Percentiles rank a stretch among this genome's conserved stretches.
These are phyloP conservation scores for Philopotamus ludificatus DNA, from an alignment of 1,140 invertebrate genomes.

Conservation along the genomic window DNA sequence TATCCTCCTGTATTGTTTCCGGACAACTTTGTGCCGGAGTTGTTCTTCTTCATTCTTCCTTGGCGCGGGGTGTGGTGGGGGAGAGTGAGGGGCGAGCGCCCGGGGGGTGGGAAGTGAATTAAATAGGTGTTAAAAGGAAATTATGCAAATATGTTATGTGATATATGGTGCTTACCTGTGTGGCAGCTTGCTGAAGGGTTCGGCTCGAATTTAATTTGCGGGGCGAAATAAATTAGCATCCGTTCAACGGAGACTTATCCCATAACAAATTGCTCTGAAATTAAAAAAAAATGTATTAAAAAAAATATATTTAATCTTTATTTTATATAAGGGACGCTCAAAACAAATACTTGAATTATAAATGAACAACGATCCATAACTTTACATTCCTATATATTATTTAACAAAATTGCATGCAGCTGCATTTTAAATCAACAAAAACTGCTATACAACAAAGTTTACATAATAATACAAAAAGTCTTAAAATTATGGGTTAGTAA, in stretches of 20 bases:
- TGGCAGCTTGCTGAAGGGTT: constrained; percentile 3
- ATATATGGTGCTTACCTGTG: constrained; percentile 22
- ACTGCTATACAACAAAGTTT: too few species aligned
- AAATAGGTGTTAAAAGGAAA: constrained; percentile 42
- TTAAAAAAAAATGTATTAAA: too few species aligned
- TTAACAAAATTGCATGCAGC: too few species aligned
- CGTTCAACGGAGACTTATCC: background rate
- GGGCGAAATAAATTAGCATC: constrained; percentile 16
- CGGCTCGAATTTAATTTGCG: constrained; percentile 21
- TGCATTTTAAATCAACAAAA: too few species aligned
- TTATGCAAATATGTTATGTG: constrained; percentile 40
- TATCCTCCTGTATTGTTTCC: constrained; percentile 40
- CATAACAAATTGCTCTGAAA: too few species aligned
- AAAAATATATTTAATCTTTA: too few species aligned
- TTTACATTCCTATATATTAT: too few species aligned
- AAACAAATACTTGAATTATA: constrained; percentile 18
- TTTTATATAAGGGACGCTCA: background rate
- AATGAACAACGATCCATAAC: too few species aligned
- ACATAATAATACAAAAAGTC: too few species aligned
- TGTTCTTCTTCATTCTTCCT: constrained; percentile 38
- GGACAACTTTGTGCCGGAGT: constrained; percentile 31
- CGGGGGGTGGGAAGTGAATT: constrained; percentile 24
- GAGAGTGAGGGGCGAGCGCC: background rate
- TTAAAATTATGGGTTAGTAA: too few species aligned
- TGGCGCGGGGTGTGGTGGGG: background rate